A percentile compares a stretch with the other conserved stretches of the same genome.
Conservation (phyloP, 92 coral and sea anemone genomes). For the Heliopora coerulea region DNA sequence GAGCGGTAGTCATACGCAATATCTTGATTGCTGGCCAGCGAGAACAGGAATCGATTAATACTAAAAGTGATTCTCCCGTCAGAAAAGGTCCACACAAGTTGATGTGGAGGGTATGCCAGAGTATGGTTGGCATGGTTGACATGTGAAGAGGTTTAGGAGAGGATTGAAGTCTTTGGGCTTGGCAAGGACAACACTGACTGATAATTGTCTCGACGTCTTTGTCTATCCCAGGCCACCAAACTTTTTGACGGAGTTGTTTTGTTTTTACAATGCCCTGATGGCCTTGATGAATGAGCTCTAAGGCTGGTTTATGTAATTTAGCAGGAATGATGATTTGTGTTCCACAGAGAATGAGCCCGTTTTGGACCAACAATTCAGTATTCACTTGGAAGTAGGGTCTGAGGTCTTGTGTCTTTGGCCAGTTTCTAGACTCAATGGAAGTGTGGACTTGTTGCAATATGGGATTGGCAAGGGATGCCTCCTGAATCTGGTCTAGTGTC, state of each 20-base stretch:
- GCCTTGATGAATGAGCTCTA: neutral
- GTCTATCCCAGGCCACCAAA: conserved; percentile 5
- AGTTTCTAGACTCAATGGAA: neutral
- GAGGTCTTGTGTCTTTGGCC: neutral
- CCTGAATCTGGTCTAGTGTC: neutral
- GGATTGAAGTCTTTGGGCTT: conserved; percentile 11
- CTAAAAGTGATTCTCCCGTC: neutral
- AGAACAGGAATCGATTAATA: conserved; percentile 8
- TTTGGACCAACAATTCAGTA: too few relatives aligned
- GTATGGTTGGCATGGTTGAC: conserved; percentile 11
- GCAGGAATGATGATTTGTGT: neutral
- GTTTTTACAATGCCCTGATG: conserved; percentile 28
- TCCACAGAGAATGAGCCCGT: too few relatives aligned
- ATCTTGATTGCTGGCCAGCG: conserved; percentile 20
- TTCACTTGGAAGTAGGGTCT: neutral
- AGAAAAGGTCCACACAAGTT: conserved; percentile 20
- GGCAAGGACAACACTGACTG: conserved; percentile 6
- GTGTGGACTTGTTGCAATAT: neutral
- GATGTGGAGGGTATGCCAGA: conserved; percentile 27
- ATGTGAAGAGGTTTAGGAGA: conserved; percentile 17
- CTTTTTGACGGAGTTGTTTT: conserved; percentile 31
- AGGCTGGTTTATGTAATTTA: neutral
- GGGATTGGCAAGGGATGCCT: neutral
- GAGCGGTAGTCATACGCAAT: conserved; percentile 1
- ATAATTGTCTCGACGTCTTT: neutral